Conservation (phyloP, 1,140 invertebrate genomes). For the Conus ventricosus region DNA sequence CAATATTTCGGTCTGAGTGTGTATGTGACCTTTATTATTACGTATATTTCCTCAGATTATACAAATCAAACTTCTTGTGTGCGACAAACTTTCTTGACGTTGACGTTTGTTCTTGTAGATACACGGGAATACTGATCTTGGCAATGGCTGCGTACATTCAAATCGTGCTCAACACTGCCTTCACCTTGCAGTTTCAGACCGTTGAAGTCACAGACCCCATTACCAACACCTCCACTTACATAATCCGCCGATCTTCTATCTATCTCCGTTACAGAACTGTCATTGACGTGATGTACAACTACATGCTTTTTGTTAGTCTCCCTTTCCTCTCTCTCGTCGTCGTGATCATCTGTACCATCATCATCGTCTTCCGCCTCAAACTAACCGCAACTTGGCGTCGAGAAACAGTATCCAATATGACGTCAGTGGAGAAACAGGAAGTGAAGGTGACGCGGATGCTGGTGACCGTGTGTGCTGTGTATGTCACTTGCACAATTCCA, state of each 20-base stretch:
- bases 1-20: too few relatives aligned
- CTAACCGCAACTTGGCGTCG: background rate
- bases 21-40: too few relatives aligned
- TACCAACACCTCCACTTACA: background rate
- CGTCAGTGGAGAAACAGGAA: slow-evolving; percentile 4
- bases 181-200: background rate
- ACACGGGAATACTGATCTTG: background rate
- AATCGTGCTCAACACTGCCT: background rate
- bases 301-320: background rate
- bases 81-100: too few relatives aligned
- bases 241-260: background rate
- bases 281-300: slow-evolving; percentile 9
- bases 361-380: slow-evolving; percentile 14
- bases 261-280: background rate
- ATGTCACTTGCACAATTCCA: background rate
- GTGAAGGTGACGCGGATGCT: background rate
- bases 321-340: background rate
- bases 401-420: background rate
- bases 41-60: too few relatives aligned
- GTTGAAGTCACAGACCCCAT: slow-evolving; percentile 4
- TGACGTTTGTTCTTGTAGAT: background rate
- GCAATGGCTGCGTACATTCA: background rate
- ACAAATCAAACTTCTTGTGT: too few relatives aligned
- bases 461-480: background rate
- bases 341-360: slow-evolving; percentile 27